Evolutionary conservation across 1,140 invertebrate genomes (phyloP), one percentile per base, ranked within the genome.

Genomic region (Camponotus vicinus): DNA sequence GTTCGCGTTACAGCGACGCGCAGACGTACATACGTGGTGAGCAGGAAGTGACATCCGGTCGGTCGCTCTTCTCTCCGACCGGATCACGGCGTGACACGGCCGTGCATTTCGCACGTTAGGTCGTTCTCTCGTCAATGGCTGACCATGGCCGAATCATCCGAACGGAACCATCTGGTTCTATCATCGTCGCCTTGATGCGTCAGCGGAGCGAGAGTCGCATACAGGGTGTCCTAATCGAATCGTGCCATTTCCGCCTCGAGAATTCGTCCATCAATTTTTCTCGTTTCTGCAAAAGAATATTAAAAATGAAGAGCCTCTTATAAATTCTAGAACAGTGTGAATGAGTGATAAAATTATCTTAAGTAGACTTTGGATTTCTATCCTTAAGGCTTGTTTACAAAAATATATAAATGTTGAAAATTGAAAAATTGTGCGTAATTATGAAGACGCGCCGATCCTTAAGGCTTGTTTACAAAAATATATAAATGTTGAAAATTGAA

Each of bases 41-140:
- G 92, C 93, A 93, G 93, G 93, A 94, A 94, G 93, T 92, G 87
- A 85, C 93, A 94, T 94, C 93, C 93, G 93, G 93, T 94, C 34
- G 84, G 63, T 86, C 78, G 40, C 45, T 77, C 66, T 45, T 71
- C 27, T 52, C 45, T 70, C 45, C 42, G 55, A 34, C 66, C 40
- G 70, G 18, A 89, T 89, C 87, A 86, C 87, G 84, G 27, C 1
- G 27, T 27, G 27, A 89, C 82, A 86, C 59, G 73, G 9, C 21
- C 21, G 27, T 27, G 42, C 77, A 77, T 89, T 89, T 89, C 84
- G 86, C 71, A 86, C 71, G 77, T 89, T 88, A 85, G 49, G 13
- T 52, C 49, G 49, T 52, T 18, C 13, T 52, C 49, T 52, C 42
- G 79, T 83, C 71, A 82, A 83, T 83, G 63, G 15, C 40, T 69